These are phyloP conservation scores for Helogale parvula DNA, from an alignment of 2,113 vertebrate species.

Conservation along the genomic window DNA sequence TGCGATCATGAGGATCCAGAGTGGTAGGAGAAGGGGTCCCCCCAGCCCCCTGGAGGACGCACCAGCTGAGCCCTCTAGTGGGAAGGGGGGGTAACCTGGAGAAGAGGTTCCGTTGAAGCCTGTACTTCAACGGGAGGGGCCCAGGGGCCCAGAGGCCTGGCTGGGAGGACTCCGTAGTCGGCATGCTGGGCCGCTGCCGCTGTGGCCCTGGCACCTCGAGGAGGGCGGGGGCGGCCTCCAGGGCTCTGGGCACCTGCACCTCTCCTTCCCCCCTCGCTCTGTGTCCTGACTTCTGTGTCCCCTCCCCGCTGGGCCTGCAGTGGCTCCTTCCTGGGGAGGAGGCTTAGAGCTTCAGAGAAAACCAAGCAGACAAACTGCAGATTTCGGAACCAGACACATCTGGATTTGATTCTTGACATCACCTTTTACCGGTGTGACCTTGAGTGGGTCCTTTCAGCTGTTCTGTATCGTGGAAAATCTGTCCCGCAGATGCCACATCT, in stretches of 20 bases:
- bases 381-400: neutral
- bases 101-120: neutral
- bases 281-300: neutral
- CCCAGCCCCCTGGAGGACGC: rapidly evolving
- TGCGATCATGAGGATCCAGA: neutral
- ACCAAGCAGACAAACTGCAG: neutral
- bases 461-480: neutral
- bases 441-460: neutral
- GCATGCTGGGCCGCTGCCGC: no score
- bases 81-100: neutral
- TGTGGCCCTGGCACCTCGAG: neutral
- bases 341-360: neutral
- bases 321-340: neutral
- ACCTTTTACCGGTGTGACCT: neutral
- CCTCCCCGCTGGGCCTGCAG: neutral
- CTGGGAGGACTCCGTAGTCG: neutral
- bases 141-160: neutral
- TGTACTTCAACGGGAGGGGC: no score
- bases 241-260: no score
- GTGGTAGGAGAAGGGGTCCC: neutral
- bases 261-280: neutral
- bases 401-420: neutral
- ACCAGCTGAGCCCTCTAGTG: neutral
- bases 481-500: neutral
- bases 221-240: neutral